phyloP scores from a whole-genome alignment of 2,797 vertebrate genomes.

The Pogonophryne albipinna region DNA sequence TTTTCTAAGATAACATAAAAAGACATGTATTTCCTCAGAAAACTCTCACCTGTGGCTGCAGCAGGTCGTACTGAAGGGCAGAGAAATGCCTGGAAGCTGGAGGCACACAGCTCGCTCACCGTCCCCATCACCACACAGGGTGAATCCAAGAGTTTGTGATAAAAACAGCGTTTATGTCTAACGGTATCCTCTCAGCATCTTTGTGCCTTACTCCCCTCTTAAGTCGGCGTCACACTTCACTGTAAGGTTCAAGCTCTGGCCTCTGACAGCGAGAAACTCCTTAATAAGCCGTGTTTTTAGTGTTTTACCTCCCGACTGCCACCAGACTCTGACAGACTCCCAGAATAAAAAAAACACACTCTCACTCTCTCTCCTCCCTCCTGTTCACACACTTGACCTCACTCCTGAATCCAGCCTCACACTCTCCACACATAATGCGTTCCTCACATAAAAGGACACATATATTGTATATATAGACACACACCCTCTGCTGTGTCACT shows the following conservation, averaged over 20 bases:
- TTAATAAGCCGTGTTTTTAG: constrained; percentile 3
- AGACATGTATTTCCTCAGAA: background rate
- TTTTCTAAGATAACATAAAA: background rate
- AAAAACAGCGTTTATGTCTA: background rate
- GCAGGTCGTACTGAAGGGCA: constrained; percentile 83
- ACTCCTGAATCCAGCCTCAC: constrained; percentile 51
- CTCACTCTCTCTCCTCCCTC: constrained; percentile 52
- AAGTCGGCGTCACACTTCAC: background rate
- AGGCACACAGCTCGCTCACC: constrained; percentile 92
- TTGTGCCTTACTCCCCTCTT: constrained; percentile 2
- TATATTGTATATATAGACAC: constrained; percentile 2
- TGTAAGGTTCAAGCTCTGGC: constrained; percentile 5
- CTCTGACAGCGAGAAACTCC: constrained; percentile 2
- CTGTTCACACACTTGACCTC: constrained; percentile 71
- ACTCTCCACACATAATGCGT: constrained; percentile 6
- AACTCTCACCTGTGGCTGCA: constrained; percentile 83
- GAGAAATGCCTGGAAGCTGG: constrained; percentile 93
- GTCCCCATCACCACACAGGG: constrained; percentile 85
- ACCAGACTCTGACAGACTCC: constrained; percentile 68
- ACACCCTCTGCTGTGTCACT: constrained; percentile 53
- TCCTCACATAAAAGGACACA: background rate
- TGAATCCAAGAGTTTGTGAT: constrained; percentile 35
- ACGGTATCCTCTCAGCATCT: constrained; percentile 47
- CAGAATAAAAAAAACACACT: constrained; percentile 45
- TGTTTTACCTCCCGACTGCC: constrained; percentile 43